A percentile compares a stretch with the other conserved stretches of the same genome.
phyloP scores from a whole-genome alignment of 2,797 vertebrate genomes.

The Typhlichthys subterraneus region DNA sequence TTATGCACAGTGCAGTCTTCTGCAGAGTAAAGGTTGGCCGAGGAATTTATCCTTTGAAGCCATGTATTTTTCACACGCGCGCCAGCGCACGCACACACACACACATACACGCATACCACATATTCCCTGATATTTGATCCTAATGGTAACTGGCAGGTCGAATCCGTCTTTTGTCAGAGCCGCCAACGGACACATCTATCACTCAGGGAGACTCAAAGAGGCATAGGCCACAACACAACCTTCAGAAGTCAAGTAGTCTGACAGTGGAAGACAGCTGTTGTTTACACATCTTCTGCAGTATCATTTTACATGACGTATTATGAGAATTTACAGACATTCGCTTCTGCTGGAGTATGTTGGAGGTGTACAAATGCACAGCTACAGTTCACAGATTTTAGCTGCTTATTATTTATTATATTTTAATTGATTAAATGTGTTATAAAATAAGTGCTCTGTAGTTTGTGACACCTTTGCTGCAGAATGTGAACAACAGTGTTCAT shows the following conservation, averaged over 20 bases:
- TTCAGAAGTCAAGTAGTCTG: conserved; percentile 2
- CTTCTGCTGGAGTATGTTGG: no score
- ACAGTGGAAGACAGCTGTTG: neutral
- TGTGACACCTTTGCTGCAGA: no score
- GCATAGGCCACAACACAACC: conserved; percentile 1
- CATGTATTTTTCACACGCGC: neutral
- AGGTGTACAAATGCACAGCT: no score
- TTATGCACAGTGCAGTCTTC: conserved; percentile 5
- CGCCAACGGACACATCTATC: conserved; percentile 31
- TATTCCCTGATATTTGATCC: conserved; percentile 43
- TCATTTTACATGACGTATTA: no score
- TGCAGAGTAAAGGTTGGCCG: conserved; percentile 8
- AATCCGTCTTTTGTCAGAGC: conserved; percentile 50
- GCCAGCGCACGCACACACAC: no score
- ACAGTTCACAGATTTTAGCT: no score
- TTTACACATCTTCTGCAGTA: no score
- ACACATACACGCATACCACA: neutral
- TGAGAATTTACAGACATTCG: no score
- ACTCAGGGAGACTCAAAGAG: conserved; percentile 27
- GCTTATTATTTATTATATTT: no score
- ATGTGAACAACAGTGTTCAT: no score
- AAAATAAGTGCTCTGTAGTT: no score
- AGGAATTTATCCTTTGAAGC: conserved; percentile 23
- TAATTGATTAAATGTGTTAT: no score
- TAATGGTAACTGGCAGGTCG: conserved; percentile 51